Evolutionary conservation across 2,113 vertebrate species (phyloP), one percentile per base, ranked within the genome.

Genomic region (Vicugna pacos): DNA sequence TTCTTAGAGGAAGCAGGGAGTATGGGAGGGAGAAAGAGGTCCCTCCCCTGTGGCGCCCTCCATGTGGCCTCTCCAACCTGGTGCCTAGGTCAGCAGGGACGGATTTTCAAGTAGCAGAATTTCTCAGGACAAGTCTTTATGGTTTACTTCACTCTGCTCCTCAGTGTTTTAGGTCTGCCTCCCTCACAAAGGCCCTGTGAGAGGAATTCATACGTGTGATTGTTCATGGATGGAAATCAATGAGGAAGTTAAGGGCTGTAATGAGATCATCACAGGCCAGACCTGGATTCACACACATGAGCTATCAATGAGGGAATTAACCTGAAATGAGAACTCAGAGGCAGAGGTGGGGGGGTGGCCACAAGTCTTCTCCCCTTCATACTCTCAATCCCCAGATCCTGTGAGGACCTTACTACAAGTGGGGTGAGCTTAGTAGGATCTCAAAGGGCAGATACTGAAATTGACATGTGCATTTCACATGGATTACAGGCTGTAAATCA

Each of bases 391-490:
- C 11, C 22, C 32, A 65, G 52, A 81, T 67, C 35, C 17, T 62
- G 30, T 24, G 22, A 89, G 46, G 35, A 50, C 62, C 69, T 86
- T 16, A 30, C 19, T 56, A 38, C 26, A 32, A 64, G 22, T 8
- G 32, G n/a, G 14, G n/a, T 38, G 26, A 70, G 56, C 7, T 79
- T 5, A 24, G 30, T 56, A 48, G 14, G 32, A 42, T 76, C n/a
- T 82, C 54, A 70, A n/a, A 46, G 22, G 32, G 17, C 28, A 76
- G 32, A 64, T 35, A 32, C 26, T 88, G 42, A 93, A 92, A 62
- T 7, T 22, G 73, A 38, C 46, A 12, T 8, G 42, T 26, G 0
- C 2, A 2, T 16, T 11, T 13, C 22, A 30, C n/a, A 0, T 22
- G 38, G 60, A 15, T 58, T n/a, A 42, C 1, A n/a, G n/a, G 42